Conservation (phyloP, 2,797 vertebrate species). For the Parotocinclus haroldoi region DNA sequence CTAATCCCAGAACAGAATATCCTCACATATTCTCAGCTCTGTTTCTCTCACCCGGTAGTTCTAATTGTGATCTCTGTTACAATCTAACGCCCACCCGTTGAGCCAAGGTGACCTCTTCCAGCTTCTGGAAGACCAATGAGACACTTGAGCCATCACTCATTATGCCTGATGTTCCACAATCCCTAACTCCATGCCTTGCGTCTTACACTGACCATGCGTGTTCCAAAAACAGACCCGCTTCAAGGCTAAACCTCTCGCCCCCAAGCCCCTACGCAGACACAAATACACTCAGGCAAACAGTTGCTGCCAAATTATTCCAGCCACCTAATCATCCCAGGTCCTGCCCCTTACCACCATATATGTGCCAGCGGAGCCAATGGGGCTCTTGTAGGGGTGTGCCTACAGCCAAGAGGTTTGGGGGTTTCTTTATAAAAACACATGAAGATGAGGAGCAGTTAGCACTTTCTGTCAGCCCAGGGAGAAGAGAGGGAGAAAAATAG, state of each 20-base stretch:
- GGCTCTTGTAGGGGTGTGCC: conserved; percentile 47
- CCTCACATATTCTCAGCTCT: conserved; percentile 33
- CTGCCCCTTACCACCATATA: conserved; percentile 63
- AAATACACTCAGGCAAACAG: conserved; percentile 49
- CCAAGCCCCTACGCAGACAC: conserved; percentile 5
- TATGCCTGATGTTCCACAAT: conserved; percentile 37
- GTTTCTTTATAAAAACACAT: conserved; percentile 78
- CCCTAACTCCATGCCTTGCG: conserved; percentile 36
- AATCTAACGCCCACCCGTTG: conserved; percentile 6
- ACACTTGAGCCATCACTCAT: conserved; percentile 56
- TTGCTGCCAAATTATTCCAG: conserved; percentile 62
- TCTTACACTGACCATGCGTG: conserved; percentile 55
- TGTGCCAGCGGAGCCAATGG: conserved; percentile 65
- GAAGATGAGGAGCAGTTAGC: conserved; percentile 68
- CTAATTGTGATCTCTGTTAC: conserved; percentile 9
- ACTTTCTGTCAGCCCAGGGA: conserved; percentile 73
- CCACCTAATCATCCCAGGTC: conserved; percentile 51
- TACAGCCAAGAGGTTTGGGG: conserved; percentile 64
- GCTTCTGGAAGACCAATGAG: conserved; percentile 36
- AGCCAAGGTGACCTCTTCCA: conserved; percentile 31
- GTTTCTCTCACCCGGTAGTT: conserved; percentile 9
- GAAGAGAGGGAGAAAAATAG: conserved; percentile 38
- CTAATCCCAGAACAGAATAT: conserved; percentile 38
- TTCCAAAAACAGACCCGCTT: conserved; percentile 62
- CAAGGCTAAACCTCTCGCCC: conserved; percentile 56